Evolutionary conservation across 1,140 invertebrate species (phyloP).

Genomic region (Temnothorax longispinosus): DNA sequence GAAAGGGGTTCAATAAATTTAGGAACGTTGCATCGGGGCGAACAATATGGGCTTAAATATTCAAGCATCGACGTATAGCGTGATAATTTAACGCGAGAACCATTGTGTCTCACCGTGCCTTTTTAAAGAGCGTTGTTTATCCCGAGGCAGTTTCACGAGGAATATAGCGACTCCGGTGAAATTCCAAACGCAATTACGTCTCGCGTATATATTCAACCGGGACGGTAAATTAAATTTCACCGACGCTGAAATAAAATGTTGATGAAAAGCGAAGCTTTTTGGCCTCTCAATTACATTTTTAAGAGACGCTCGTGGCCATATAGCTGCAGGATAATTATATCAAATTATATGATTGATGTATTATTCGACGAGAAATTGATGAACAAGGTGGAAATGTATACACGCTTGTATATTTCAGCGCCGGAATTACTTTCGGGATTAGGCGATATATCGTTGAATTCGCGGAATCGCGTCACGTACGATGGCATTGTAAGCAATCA

Average conservation of each 20-base stretch:
- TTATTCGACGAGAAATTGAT: not conserved
- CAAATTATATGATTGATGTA: not conserved
- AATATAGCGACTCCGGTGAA: not conserved
- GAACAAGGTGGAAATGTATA: not conserved
- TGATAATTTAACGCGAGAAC: constrained; percentile 10
- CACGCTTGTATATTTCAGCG: constrained; percentile 12
- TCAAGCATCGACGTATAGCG: constrained; percentile 19
- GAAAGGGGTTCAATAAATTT: not conserved
- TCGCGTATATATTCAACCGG: not conserved
- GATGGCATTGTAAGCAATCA: constrained; percentile 54
- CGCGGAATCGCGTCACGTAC: constrained; percentile 52
- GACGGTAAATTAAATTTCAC: constrained; percentile 39
- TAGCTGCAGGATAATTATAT: not conserved
- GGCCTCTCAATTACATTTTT: not conserved
- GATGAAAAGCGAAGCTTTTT: not conserved
- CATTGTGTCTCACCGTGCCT: not conserved
- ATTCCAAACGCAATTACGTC: constrained; percentile 1
- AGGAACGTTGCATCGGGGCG: not conserved
- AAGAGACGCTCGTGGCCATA: too few relatives aligned
- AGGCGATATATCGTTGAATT: constrained; percentile 44
- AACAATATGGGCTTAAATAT: constrained; percentile 45
- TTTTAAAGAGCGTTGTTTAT: constrained; percentile 33
- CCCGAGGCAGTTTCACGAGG: not conserved
- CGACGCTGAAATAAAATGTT: constrained; percentile 17
- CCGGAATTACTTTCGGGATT: constrained; percentile 40